Base-by-base conservation (phyloP, 2,797 vertebrate genomes). In the Florisuga fusca region DNA sequence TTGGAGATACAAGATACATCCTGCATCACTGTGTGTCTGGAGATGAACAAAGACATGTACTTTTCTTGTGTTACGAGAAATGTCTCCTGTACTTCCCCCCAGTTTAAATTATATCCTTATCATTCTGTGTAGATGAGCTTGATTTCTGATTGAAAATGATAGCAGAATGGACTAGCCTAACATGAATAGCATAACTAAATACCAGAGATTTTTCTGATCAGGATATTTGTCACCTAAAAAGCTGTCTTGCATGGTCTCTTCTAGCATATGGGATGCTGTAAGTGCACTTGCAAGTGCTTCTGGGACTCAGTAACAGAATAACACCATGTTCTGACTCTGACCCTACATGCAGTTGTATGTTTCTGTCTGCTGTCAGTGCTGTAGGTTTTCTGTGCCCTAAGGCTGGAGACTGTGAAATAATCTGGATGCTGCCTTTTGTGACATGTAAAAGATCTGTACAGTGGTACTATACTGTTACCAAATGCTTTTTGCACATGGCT, bases 321-420 rank as follows among this genome's bases (percentile, higher is more conserved):
- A 97, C 77, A 41, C 3, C 63, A 94, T 96, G 97, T 87, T n/a
- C 66, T 62, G 31, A 54, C 92, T 94, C 62, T 41, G 77, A 93
- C 73, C 72, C 41, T 89, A 68, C 94, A 15, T 34, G 61, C 64
- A 84, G 83, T 79, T 48, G 46, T 45, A 92, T 73, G 85, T 54
- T 95, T 93, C 84, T 96, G 83, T 86, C 82, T 96, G 78, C 95
- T 92, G 43, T 86, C 31, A 85, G 63, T 66, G 45, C 87, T 80
- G 54, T 20, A 90, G 55, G 41, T 59, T 89, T 96, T 92, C 54
- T 88, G 53, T 50, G 79, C 68, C 80, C 63, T 92, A 87, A 92
- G 91, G 48, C 23, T 97, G 79, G 89, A 94, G 55, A 23, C 87
- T 97, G 89, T 94, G 96, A 95, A 85, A 96, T 68, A 29, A 50